These are phyloP conservation scores for Chloroceryle aenea DNA, from an alignment of 2,113 vertebrate genomes.

Conservation along the genomic window DNA sequence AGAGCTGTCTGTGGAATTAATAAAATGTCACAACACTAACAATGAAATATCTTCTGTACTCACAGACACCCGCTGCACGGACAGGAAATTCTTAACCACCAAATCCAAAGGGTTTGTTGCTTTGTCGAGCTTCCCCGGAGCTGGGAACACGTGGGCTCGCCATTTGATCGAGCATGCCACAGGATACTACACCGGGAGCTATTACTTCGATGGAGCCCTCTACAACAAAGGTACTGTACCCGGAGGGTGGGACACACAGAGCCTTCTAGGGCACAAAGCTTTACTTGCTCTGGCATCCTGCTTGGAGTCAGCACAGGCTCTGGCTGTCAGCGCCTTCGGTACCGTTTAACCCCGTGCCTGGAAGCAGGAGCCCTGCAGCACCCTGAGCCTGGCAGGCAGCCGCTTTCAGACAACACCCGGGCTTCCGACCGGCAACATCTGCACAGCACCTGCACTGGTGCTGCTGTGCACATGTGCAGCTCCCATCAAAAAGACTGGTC, in stretches of 20 bases:
- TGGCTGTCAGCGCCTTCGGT: not conserved
- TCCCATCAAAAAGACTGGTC: not conserved
- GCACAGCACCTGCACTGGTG: not conserved
- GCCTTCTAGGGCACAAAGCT: not conserved
- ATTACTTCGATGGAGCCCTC: conserved; percentile 94
- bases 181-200: conserved; percentile 95
- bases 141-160: conserved; percentile 95
- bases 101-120: conserved; percentile 90
- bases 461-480: not conserved
- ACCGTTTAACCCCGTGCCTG: not conserved
- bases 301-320: not conserved
- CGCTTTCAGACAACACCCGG: not conserved
- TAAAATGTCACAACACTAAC: conserved; percentile 19
- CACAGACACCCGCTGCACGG: conserved; percentile 91
- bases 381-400: not conserved
- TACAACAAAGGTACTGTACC: conserved; percentile 89
- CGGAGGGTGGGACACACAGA: not conserved
- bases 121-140: conserved; percentile 93
- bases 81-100: conserved; percentile 88
- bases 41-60: conserved; percentile 19
- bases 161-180: conserved; percentile 94
- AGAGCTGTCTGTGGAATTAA: conserved; percentile 26
- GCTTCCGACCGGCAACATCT: accelerated
- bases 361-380: not conserved
- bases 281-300: not conserved